Percentiles rank a stretch among this genome's conserved stretches.
phyloP scores from a whole-genome alignment of 2,888 invertebrate species.

The Alloscopus bannaensis region DNA sequence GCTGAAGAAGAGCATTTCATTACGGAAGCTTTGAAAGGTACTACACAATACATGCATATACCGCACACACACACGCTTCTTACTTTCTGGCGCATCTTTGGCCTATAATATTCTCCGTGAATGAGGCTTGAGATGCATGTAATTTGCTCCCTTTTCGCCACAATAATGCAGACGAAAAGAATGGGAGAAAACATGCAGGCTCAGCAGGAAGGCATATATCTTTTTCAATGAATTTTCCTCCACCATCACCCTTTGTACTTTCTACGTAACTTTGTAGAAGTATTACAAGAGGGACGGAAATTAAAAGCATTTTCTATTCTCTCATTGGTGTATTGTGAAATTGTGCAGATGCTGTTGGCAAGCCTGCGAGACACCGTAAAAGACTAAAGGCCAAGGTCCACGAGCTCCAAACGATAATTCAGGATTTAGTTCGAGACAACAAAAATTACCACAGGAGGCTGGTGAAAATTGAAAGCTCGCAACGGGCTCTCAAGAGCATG shows the following conservation, averaged over 20 bases:
- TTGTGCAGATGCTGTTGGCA: conserved; percentile 52
- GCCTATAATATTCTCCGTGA: not conserved
- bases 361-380: conserved; percentile 48
- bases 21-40: conserved; percentile 64
- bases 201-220: conserved; percentile 5
- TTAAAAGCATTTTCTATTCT: conserved; percentile 11
- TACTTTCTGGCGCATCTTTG: not conserved
- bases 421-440: conserved; percentile 57
- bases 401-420: conserved; percentile 56
- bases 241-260: not conserved
- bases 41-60: not conserved
- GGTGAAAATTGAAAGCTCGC: conserved; percentile 60
- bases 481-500: conserved; percentile 40
- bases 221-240: not conserved
- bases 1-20: conserved; percentile 54
- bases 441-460: conserved; percentile 60
- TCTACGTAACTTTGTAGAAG: too few species aligned
- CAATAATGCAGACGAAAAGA: not conserved
- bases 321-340: conserved; percentile 14
- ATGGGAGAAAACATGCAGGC: not conserved
- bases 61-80: not conserved
- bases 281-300: not conserved
- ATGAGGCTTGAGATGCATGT: not conserved
- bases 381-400: conserved; percentile 62
- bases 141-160: not conserved